Conservation (phyloP, 2,888 invertebrate species). For the Gymnoscelis rufifasciata region DNA sequence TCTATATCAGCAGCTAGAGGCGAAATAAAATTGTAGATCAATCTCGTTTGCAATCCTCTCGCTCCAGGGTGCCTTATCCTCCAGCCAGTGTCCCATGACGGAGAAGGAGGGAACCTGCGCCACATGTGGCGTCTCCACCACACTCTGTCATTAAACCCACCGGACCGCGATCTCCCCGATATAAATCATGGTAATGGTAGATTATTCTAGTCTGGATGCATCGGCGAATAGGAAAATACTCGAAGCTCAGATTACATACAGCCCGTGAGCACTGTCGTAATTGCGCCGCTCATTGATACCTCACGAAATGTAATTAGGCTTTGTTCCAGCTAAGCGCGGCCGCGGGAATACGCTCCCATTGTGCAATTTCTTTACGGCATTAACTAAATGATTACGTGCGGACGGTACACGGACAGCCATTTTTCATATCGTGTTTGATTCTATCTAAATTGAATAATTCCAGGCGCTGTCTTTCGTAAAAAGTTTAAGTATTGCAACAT, state of each 20-base stretch:
- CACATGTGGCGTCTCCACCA: constrained; percentile 58
- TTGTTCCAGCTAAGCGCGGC: constrained; percentile 62
- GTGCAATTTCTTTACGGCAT: constrained; percentile 57
- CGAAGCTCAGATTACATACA: constrained; percentile 65
- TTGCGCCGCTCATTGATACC: constrained; percentile 73
- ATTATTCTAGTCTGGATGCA: constrained; percentile 71
- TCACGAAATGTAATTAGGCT: constrained; percentile 73
- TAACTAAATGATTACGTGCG: constrained; percentile 56
- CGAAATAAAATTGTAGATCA: constrained; percentile 1
- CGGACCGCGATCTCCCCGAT: constrained; percentile 64
- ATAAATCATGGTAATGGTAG: constrained; percentile 77
- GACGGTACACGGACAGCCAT: constrained; percentile 28
- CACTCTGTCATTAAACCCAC: constrained; percentile 67
- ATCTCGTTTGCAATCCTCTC: constrained; percentile 9
- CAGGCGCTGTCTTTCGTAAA: constrained; percentile 8
- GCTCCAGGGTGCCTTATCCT: constrained; percentile 34
- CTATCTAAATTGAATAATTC: constrained; percentile 30
- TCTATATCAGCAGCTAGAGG: not conserved
- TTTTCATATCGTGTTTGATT: constrained; percentile 29
- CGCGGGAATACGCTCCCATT: constrained; percentile 51
- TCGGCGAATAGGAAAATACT: constrained; percentile 68
- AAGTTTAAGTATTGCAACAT: constrained; percentile 1
- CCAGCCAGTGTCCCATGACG: constrained; percentile 46
- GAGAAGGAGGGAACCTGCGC: constrained; percentile 28
- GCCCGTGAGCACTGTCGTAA: constrained; percentile 57